Percentiles rank a stretch among this genome's conserved stretches.
phyloP scores from a whole-genome alignment of 2,797 vertebrate genomes.

The Dendrocincla fuliginosa region DNA sequence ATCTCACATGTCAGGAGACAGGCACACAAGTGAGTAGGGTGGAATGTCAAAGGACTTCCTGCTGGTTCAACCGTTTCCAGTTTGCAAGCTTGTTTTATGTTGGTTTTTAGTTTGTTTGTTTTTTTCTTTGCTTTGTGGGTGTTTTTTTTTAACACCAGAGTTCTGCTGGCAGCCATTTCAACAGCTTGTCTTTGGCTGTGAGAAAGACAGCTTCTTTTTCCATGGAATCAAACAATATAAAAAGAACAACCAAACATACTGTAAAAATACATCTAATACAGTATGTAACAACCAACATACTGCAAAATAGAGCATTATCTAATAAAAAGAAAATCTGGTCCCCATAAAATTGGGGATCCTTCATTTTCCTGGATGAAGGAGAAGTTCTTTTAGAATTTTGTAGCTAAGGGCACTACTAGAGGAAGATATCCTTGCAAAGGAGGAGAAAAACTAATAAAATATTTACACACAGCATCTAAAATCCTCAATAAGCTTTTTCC shows the following conservation, averaged over 20 bases:
- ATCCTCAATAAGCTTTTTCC: neutral
- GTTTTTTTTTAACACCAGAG: neutral
- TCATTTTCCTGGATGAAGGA: neutral
- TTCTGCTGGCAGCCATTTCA: slow-evolving; percentile 53
- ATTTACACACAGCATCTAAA: neutral
- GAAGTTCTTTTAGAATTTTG: neutral
- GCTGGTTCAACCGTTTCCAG: neutral
- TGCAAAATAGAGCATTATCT: neutral
- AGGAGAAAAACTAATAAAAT: neutral
- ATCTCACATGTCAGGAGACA: neutral
- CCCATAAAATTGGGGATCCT: neutral
- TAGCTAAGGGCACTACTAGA: neutral
- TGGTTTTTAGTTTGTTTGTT: neutral
- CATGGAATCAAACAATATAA: neutral
- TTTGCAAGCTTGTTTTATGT: neutral
- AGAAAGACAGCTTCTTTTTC: slow-evolving; percentile 9
- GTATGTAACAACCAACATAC: neutral
- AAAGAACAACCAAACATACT: neutral
- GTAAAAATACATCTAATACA: neutral
- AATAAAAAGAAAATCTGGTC: neutral
- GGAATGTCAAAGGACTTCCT: neutral
- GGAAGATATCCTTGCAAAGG: neutral
- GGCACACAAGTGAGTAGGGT: neutral
- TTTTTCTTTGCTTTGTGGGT: neutral
- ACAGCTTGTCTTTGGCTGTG: slow-evolving; percentile 37